A percentile compares a stretch with the other conserved stretches of the same genome.
Conservation (phyloP, 1,140 invertebrate species). For the Copidosoma floridanum region DNA sequence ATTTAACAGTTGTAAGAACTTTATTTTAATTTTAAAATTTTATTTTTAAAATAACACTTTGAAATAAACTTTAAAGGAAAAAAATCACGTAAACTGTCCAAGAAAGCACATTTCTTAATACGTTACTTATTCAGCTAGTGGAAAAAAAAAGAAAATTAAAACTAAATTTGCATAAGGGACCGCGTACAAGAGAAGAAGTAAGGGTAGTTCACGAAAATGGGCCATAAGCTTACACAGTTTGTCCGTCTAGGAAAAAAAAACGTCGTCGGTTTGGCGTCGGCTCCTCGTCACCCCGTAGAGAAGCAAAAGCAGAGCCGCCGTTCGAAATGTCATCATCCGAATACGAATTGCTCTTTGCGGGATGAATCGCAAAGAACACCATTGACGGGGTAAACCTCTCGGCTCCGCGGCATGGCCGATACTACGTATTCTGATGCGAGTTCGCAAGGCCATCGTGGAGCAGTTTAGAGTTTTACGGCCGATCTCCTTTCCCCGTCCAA, state of each 20-base stretch:
- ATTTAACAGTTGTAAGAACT: too few relatives aligned
- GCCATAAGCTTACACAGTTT: neutral
- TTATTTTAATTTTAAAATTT: too few relatives aligned
- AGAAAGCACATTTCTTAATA: neutral
- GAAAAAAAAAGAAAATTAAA: neutral
- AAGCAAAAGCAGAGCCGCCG: slow-evolving; percentile 38
- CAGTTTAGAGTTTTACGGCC: slow-evolving; percentile 27
- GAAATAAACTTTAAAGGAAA: too few relatives aligned
- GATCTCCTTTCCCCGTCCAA: slow-evolving; percentile 7
- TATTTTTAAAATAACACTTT: too few relatives aligned
- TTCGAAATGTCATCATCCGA: slow-evolving; percentile 52
- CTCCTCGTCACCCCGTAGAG: too few relatives aligned
- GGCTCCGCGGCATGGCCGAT: neutral
- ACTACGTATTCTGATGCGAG: slow-evolving; percentile 24
- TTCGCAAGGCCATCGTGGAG: slow-evolving; percentile 14
- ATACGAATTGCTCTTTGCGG: slow-evolving; percentile 49
- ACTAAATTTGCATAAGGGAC: neutral
- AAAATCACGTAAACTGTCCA: too few relatives aligned
- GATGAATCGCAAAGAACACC: slow-evolving; percentile 33
- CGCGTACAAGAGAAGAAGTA: neutral
- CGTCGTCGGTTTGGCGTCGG: neutral
- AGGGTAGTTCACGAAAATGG: neutral
- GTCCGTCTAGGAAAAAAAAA: slow-evolving; percentile 5
- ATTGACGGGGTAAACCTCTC: neutral
- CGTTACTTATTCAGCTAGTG: neutral